phyloP scores from a whole-genome alignment of 2,888 invertebrate genomes.

The Cerceris rybyensis region DNA sequence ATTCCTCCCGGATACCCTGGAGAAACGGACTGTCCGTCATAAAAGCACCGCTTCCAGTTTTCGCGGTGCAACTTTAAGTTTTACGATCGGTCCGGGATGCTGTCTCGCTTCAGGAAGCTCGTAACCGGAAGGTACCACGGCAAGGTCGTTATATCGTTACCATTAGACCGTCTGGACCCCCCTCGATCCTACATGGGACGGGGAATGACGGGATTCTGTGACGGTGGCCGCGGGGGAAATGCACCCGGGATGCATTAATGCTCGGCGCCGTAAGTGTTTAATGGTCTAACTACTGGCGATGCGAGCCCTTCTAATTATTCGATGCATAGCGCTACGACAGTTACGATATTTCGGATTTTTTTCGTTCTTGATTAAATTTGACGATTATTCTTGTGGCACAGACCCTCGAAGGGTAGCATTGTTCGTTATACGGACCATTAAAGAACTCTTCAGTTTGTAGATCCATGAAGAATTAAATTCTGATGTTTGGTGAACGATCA shows the following conservation, averaged over 20 bases:
- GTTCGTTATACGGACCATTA: too few relatives aligned
- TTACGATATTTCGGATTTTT: background rate
- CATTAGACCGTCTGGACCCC: conserved; percentile 56
- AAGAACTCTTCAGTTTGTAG: too few relatives aligned
- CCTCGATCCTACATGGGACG: conserved; percentile 27
- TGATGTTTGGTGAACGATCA: too few relatives aligned
- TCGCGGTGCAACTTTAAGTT: conserved; percentile 39
- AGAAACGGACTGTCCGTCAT: conserved; percentile 26
- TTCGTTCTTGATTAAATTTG: too few relatives aligned
- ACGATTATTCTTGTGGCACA: too few relatives aligned
- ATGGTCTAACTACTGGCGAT: conserved; percentile 55
- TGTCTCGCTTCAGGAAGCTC: conserved; percentile 53
- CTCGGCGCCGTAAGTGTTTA: conserved; percentile 63
- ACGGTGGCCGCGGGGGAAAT: conserved; percentile 62
- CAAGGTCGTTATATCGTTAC: conserved; percentile 65
- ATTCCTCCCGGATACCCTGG: conserved; percentile 1
- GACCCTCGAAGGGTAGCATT: too few relatives aligned
- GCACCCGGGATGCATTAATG: conserved; percentile 66
- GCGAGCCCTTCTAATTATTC: conserved; percentile 57
- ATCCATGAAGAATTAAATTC: too few relatives aligned
- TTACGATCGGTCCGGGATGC: conserved; percentile 53
- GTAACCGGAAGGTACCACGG: conserved; percentile 61
- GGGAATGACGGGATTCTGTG: conserved; percentile 56
- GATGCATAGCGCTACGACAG: conserved; percentile 39
- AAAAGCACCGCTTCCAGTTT: conserved; percentile 39